A percentile compares a stretch with the other conserved stretches of the same genome.
These are phyloP conservation scores for Seira musarum DNA, from an alignment of 2,888 invertebrate genomes.

Conservation along the genomic window DNA sequence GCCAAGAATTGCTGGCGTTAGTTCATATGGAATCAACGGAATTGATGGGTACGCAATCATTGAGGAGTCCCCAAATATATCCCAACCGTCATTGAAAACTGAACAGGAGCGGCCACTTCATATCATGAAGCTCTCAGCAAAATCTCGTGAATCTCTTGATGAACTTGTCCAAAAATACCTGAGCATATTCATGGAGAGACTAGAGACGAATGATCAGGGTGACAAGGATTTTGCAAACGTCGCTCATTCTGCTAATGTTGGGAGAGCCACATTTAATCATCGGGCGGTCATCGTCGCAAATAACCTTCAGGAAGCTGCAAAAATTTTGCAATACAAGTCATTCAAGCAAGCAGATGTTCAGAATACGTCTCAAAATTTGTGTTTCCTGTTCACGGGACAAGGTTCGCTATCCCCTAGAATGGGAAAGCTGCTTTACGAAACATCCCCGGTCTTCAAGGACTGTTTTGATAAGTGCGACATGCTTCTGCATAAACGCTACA, in stretches of 20 bases:
- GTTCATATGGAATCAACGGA: constrained; percentile 44
- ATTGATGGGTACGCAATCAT: constrained; percentile 45
- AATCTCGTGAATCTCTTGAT: too few relatives aligned
- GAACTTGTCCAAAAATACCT: too few relatives aligned
- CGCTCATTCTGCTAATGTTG: too few relatives aligned
- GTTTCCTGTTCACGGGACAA: constrained; percentile 56
- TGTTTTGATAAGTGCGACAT: constrained; percentile 48
- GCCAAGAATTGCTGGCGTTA: constrained; percentile 40
- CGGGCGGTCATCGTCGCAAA: constrained; percentile 42
- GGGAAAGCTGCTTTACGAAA: constrained; percentile 31
- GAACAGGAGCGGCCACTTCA: constrained; percentile 35
- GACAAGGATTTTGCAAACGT: too few relatives aligned
- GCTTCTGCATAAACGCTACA: constrained; percentile 25
- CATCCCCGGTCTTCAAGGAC: constrained; percentile 53
- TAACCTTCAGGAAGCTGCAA: neutral
- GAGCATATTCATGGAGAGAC: too few relatives aligned
- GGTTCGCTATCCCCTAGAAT: constrained; percentile 50
- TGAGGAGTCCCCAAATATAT: constrained; percentile 20
- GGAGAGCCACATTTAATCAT: too few relatives aligned
- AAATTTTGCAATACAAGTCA: constrained; percentile 2
- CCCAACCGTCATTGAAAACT: neutral
- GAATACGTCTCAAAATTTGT: constrained; percentile 19
- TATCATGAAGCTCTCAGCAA: too few relatives aligned
- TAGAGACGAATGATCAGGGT: too few relatives aligned
- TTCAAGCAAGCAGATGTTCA: constrained; percentile 6